A percentile compares a stretch with the other conserved stretches of the same genome.
Evolutionary conservation across 2,888 invertebrate species (phyloP).

Genomic region (Lottia scabra): DNA sequence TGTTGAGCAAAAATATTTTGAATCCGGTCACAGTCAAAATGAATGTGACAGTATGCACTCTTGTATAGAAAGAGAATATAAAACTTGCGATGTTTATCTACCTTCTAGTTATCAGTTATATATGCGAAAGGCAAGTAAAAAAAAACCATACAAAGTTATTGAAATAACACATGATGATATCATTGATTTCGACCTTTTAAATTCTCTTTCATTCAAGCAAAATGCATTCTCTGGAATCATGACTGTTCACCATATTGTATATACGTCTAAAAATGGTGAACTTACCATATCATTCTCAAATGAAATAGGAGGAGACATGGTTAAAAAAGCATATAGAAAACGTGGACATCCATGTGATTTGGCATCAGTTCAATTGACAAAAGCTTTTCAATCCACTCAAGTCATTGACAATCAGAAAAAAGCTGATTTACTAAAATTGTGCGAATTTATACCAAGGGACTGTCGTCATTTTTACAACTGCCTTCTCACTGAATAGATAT

Average conservation of each 20-base stretch:
- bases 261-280: background rate
- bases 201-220: too few relatives aligned
- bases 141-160: background rate
- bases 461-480: background rate
- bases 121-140: background rate
- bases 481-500: background rate
- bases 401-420: background rate
- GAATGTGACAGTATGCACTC: background rate
- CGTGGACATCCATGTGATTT: background rate
- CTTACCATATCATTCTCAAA: background rate
- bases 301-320: background rate
- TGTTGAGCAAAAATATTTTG: background rate
- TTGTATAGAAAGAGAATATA: background rate
- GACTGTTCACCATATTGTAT: background rate
- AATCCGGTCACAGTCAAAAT: background rate
- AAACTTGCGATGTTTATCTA: background rate
- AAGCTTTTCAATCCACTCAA: background rate
- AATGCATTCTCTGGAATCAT: background rate
- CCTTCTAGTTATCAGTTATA: background rate
- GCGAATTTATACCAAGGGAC: background rate
- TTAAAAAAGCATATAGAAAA: background rate
- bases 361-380: background rate
- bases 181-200: too few relatives aligned
- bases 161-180: background rate
- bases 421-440: background rate